Evolutionary conservation across 2,888 invertebrate species (phyloP).

Genomic region (Anagyrus pseudococci): DNA sequence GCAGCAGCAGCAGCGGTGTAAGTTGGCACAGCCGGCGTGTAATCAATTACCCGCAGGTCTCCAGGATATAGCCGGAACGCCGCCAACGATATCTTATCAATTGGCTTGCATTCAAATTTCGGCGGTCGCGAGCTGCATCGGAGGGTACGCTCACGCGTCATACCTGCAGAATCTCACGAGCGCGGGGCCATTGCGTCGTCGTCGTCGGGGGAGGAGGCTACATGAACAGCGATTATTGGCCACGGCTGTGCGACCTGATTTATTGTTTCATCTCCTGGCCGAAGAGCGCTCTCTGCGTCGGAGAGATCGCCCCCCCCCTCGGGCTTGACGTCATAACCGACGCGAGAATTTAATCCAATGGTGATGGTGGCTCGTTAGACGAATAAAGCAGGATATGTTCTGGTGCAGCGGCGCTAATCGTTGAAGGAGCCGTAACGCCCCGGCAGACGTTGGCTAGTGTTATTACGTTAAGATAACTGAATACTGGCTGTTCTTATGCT

Average conservation of each 20-base stretch:
- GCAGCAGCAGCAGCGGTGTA: too few species aligned
- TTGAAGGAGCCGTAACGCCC: too few species aligned
- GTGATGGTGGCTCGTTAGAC: too few species aligned
- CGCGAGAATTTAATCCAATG: too few species aligned
- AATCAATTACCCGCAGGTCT: conserved; percentile 14
- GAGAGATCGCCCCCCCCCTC: too few species aligned
- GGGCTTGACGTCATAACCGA: too few species aligned
- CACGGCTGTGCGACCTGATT: background rate
- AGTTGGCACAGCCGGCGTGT: background rate
- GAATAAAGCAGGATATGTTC: too few species aligned
- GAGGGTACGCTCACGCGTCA: background rate
- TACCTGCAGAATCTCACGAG: background rate
- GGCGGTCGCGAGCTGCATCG: conserved; percentile 4
- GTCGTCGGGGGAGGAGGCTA: background rate
- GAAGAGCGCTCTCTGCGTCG: background rate
- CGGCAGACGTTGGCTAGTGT: too few species aligned
- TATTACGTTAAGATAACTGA: too few species aligned
- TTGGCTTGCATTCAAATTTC: conserved; percentile 31
- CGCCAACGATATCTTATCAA: conserved; percentile 13
- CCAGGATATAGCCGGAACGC: background rate
- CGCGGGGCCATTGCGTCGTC: background rate
- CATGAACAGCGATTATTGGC: background rate
- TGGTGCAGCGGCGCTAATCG: too few species aligned
- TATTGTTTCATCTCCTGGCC: background rate
- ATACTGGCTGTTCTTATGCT: too few species aligned